Evolutionary conservation across 1,140 invertebrate genomes (phyloP), one percentile per base, ranked within the genome.

Genomic region (Rhizoglyphus robini): DNA sequence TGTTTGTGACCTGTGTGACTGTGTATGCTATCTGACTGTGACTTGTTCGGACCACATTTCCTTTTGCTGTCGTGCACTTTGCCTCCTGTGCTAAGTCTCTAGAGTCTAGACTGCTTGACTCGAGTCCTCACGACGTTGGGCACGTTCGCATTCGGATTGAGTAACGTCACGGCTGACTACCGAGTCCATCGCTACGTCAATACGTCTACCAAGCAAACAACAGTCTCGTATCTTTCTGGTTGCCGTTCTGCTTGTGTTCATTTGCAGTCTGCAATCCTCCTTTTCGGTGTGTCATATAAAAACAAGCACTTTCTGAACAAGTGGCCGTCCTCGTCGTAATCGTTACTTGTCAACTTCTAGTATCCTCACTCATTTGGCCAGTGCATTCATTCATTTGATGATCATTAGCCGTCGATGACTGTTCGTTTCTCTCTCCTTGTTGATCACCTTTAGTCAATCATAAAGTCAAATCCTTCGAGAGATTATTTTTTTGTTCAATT

Each of bases 301-400:
- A 32, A 25, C 51, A 54, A 54, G 51, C 51, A 25, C 51, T 54
- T n/a, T 32, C 51, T 5, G 20, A 54, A 54, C 51, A 54, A 54
- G 51, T 54, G 51, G 51, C 23, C 51, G 51, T 5, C 23, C 15
- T 54, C 23, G 31, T 54, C 51, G 8, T 23, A 15, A 54, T 32
- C 31, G 23, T 32, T 15, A 54, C 8, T 54, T 25, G 23, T 20
- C 23, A 27, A 11, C 31, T 32, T 32, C 51, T 23, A 54, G 51
- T 20, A 27, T 32, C 20, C 23, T 54, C 31, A n/a, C n/a, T n/a
- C n/a, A n/a, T n/a, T 54, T 32, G 5, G 15, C 31, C 51, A 15
- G 15, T 32, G 8, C 23, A 11, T 54, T 8, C 51, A 11, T 8
- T 8, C 23, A 32, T 32, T 54, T 20, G 51, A 11, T 23, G 51